Base-by-base conservation (phyloP, 2,797 vertebrate species). In the Sebastes reedi region DNA sequence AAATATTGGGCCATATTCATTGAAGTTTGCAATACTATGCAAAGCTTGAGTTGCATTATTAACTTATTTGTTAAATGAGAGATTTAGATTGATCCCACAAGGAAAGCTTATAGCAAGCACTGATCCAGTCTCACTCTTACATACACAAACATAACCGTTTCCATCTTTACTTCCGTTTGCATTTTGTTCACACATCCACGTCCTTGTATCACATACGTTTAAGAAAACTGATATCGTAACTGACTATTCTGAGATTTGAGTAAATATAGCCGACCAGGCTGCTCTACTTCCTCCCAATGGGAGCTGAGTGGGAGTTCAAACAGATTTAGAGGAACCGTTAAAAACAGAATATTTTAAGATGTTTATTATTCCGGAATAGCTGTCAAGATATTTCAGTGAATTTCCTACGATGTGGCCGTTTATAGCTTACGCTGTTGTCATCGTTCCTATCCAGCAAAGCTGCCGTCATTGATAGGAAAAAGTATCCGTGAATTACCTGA, bases 271-370 rank as follows among this genome's bases (percentile, higher is more conserved):
- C 22, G 60, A 29, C n/a, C 61, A 55, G 82, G 46, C 78, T 82
- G 73, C 61, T 88, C 39, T 55, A 42, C 88, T 88, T 92, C 86
- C 88, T 90, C 69, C 87, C 88, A 75, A 75, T 76, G 81, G 76
- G 82, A 84, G 36, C 75, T 79, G 67, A 81, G 85, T 85, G 82
- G 88, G 87, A 91, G 88, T 89, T 88, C 72, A 91, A 90, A 86
- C 76, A 74, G 39, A 56, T 80, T 76, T 60, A 77, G 73, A 87
- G 52, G 54, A 54, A 54, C 67, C 66, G 65, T 86, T 77, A 58
- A 62, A 71, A 77, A 68, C 32, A 1, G 56, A 82, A 90, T 84
- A 89, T 87, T 86, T 84, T 78, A 80, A 83, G 69, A 83, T 84
- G 86, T 90, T 91, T 90, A 85, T 90, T 82, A 72, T 87, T 91